A percentile compares a stretch with the other conserved stretches of the same genome.
These are phyloP conservation scores for Corella eumyota DNA, from an alignment of 23 tunicate genomes.

Conservation along the genomic window DNA sequence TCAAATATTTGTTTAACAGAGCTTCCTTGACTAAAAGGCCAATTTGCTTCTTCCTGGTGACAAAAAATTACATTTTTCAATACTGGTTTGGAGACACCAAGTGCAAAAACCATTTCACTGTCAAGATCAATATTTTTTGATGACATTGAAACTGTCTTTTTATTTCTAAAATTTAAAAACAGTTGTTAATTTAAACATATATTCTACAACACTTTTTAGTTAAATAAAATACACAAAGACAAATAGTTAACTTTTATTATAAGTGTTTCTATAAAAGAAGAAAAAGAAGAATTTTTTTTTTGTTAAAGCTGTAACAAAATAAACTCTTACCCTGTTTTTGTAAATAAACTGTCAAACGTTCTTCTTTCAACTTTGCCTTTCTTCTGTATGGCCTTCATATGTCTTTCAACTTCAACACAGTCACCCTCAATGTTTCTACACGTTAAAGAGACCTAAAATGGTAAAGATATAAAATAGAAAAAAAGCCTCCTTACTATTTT, in stretches of 20 bases:
- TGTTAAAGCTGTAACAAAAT: too few species aligned
- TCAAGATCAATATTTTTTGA: slow-evolving; percentile 40
- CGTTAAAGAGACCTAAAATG: slow-evolving; percentile 29
- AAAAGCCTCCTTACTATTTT: neutral
- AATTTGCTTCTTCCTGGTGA: slow-evolving; percentile 69
- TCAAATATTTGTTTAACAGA: slow-evolving; percentile 48
- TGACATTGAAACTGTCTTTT: slow-evolving; percentile 19
- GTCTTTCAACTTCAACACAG: slow-evolving; percentile 25
- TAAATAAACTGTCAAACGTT: too few species aligned
- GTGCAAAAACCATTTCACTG: slow-evolving; percentile 26
- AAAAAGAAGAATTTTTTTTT: too few species aligned
- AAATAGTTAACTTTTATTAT: too few species aligned
- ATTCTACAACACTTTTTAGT: too few species aligned
- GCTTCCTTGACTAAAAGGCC: slow-evolving; percentile 58
- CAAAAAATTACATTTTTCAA: slow-evolving; percentile 57
- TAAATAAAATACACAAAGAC: too few species aligned
- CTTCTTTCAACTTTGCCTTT: too few species aligned
- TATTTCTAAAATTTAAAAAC: slow-evolving; percentile 23
- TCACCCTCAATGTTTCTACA: slow-evolving; percentile 37
- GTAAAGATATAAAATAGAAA: neutral
- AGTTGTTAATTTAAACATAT: too few species aligned
- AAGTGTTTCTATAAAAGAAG: too few species aligned
- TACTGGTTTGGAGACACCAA: slow-evolving; percentile 54
- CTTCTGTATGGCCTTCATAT: slow-evolving; percentile 29
- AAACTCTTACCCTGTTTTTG: too few species aligned